Evolutionary conservation across 53 echinoderm and acorn worm genomes (phyloP).

Genomic region (Temnopleurus reevesii): DNA sequence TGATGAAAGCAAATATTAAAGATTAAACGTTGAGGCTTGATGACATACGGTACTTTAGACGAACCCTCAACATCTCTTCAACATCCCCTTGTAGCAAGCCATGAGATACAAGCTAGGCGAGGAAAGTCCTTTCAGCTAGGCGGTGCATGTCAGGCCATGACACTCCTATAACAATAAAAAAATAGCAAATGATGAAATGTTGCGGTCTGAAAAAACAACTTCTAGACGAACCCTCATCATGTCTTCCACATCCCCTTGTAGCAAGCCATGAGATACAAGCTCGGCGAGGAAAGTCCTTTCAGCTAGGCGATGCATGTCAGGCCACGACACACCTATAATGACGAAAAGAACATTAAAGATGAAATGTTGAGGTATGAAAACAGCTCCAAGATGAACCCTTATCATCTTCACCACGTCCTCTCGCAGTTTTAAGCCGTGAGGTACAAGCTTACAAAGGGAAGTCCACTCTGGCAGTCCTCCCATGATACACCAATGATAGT

Average conservation of each 20-base stretch:
- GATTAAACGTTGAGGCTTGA: constrained; percentile 94
- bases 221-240: constrained; percentile 84
- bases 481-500: too few relatives aligned
- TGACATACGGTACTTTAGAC: constrained; percentile 84
- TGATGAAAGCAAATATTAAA: too few relatives aligned
- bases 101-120: constrained; percentile 70
- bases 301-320: constrained; percentile 92
- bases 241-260: constrained; percentile 85
- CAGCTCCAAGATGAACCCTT: too few relatives aligned
- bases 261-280: constrained; percentile 75
- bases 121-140: constrained; percentile 74
- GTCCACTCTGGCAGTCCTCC: too few relatives aligned
- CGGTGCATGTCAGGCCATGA: constrained; percentile 97
- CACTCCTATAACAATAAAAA: constrained; percentile 74
- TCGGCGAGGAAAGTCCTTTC: constrained; percentile 74
- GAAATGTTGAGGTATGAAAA: too few relatives aligned
- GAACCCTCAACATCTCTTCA: constrained; percentile 82
- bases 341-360: too few relatives aligned
- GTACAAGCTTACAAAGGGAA: too few relatives aligned
- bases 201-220: too few relatives aligned
- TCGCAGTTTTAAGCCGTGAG: too few relatives aligned
- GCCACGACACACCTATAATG: constrained; percentile 79
- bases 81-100: constrained; percentile 87
- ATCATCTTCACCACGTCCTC: too few relatives aligned
- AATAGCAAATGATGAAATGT: too few relatives aligned